phyloP scores from a whole-genome alignment of 2,888 invertebrate species.

The Habrosyne pyritoides region DNA sequence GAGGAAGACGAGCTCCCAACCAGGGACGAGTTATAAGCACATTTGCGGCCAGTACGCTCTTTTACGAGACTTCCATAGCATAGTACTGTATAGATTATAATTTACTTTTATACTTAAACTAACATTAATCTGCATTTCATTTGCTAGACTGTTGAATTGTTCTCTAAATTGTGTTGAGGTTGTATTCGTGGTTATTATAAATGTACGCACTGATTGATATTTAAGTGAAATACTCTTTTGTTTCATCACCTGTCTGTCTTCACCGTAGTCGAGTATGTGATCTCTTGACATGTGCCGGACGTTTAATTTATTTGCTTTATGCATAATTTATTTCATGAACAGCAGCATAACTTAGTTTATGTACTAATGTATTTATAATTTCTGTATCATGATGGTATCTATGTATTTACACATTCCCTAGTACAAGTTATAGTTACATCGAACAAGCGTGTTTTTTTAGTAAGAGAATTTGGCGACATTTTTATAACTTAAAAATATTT shows the following conservation, averaged over 20 bases:
- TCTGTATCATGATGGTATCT: conserved; percentile 77
- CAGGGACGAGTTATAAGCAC: conserved; percentile 91
- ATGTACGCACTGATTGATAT: conserved; percentile 40
- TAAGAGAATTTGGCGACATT: conserved; percentile 41
- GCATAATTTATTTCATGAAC: conserved; percentile 71
- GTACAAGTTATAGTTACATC: conserved; percentile 60
- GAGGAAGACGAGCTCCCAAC: conserved; percentile 89
- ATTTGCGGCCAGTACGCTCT: conserved; percentile 43
- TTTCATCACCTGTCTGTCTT: conserved; percentile 6
- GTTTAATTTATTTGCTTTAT: conserved; percentile 56
- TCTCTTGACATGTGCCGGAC: conserved; percentile 36
- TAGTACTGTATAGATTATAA: conserved; percentile 76
- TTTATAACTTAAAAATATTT: conserved; percentile 40
- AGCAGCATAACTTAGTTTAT: conserved; percentile 64
- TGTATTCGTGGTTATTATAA: conserved; percentile 33
- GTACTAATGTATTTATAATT: conserved; percentile 76
- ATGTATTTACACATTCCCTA: conserved; percentile 63
- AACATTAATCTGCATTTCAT: conserved; percentile 61
- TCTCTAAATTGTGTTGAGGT: conserved; percentile 60
- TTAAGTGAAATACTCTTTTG: conserved; percentile 52
- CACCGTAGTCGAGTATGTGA: conserved; percentile 15
- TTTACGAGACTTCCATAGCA: conserved; percentile 74
- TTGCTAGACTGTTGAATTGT: conserved; percentile 64
- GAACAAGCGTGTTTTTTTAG: conserved; percentile 62
- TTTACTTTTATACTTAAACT: conserved; percentile 66